Conservation (phyloP, 1,140 invertebrate genomes). For the Archivesica marissinica region DNA sequence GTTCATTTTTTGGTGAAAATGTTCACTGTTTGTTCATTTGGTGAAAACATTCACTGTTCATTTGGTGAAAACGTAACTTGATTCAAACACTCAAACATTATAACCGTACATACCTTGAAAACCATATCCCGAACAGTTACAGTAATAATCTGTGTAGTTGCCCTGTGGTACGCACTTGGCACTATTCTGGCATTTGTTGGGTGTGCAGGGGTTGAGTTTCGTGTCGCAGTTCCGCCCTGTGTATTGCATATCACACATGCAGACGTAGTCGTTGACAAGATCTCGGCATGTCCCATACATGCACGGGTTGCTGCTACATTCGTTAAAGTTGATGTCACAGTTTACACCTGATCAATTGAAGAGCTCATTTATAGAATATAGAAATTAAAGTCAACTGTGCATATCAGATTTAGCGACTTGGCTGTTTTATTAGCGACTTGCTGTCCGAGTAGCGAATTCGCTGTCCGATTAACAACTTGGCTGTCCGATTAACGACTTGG, state of each 20-base stretch:
- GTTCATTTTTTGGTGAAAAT: too few species aligned
- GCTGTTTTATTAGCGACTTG: too few species aligned
- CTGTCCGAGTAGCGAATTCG: too few species aligned
- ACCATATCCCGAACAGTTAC: conserved; percentile 59
- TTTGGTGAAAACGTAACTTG: neutral
- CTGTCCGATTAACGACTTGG: too few species aligned
- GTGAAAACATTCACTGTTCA: too few species aligned
- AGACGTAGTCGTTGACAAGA: conserved; percentile 81
- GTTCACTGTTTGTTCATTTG: too few species aligned
- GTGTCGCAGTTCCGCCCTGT: conserved; percentile 81
- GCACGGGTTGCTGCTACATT: conserved; percentile 78
- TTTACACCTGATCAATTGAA: conserved; percentile 69
- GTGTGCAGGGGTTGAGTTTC: conserved; percentile 66
- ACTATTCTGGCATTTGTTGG: conserved; percentile 72
- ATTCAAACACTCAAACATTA: neutral
- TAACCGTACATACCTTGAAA: conserved; percentile 30
- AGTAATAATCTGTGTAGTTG: conserved; percentile 67
- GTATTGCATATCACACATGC: conserved; percentile 68
- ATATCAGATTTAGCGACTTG: too few species aligned
- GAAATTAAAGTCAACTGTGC: too few species aligned
- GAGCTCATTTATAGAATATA: too few species aligned
- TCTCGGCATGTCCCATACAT: conserved; percentile 77
- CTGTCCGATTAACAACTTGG: too few species aligned
- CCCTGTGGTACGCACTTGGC: conserved; percentile 68
- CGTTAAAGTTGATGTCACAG: conserved; percentile 84